Conservation (phyloP, 1,140 invertebrate species). For the Cherax destructor region DNA sequence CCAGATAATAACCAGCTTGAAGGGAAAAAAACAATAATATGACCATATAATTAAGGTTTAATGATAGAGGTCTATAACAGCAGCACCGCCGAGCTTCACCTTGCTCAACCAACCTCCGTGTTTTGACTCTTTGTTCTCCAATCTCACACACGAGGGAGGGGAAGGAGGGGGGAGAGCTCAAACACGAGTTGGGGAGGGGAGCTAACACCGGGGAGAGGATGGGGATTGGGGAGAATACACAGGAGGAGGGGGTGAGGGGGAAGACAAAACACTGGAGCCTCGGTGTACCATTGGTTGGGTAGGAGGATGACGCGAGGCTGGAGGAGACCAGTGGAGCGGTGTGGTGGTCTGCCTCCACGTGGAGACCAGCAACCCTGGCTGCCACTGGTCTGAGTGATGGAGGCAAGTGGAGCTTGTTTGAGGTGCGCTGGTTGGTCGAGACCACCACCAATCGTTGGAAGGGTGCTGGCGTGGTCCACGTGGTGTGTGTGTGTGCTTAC, state of each 20-base stretch:
- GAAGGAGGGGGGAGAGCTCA: neutral
- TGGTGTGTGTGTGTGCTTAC: neutral
- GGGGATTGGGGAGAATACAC: neutral
- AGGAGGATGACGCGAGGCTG: no score
- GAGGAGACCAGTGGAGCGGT: neutral
- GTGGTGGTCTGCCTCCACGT: neutral
- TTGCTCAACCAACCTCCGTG: neutral
- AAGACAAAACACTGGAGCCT: neutral
- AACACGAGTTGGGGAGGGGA: neutral
- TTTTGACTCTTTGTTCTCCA: neutral
- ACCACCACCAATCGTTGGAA: constrained; percentile 4
- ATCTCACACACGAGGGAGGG: neutral
- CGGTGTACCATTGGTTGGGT: neutral
- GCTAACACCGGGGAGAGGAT: no score
- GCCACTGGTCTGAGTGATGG: constrained; percentile 1
- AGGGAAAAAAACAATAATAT: constrained; percentile 10
- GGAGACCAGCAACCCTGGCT: neutral
- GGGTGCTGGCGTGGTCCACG: constrained; percentile 8
- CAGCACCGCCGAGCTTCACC: neutral
- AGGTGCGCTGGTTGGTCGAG: constrained; percentile 8
- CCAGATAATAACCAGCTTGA: no score
- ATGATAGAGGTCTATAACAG: neutral
- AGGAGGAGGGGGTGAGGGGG: neutral
- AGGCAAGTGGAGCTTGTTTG: neutral
- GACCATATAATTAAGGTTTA: constrained; percentile 17